These are phyloP conservation scores for Illadopsis cleaveri DNA, from an alignment of 2,113 vertebrate species.

Conservation along the genomic window DNA sequence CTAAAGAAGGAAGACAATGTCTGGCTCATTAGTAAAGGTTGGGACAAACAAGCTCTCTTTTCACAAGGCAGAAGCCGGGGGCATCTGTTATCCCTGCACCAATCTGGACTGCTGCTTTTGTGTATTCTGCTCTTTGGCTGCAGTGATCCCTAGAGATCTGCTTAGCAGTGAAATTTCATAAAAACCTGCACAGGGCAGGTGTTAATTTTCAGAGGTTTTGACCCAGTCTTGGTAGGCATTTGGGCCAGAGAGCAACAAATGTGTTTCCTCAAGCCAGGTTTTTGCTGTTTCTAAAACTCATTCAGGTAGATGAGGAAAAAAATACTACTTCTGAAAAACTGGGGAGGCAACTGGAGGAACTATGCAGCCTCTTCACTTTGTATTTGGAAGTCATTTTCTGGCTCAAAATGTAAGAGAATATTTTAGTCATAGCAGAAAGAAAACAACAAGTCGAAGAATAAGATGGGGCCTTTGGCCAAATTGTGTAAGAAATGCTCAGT, in stretches of 20 bases:
- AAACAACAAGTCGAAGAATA: neutral
- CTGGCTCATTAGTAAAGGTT: neutral
- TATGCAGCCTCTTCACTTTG: neutral
- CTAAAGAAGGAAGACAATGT: neutral
- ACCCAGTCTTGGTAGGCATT: neutral
- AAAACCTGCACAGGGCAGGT: neutral
- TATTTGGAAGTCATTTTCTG: neutral
- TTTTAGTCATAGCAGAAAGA: neutral
- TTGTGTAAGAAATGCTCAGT: neutral
- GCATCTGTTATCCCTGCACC: neutral
- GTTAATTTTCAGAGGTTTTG: neutral
- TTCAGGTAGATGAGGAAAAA: neutral
- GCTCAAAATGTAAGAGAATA: neutral
- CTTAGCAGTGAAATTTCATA: neutral
- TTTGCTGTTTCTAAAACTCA: neutral
- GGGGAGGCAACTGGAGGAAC: neutral
- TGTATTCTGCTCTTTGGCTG: neutral
- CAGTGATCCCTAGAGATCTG: neutral
- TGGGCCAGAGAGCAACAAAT: neutral
- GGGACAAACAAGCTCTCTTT: neutral
- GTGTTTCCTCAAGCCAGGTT: neutral
- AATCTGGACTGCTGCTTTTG: constrained; percentile 5
- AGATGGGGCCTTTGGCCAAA: neutral
- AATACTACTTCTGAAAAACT: neutral
- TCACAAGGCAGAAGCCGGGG: neutral